A percentile compares a stretch with the other conserved stretches of the same genome.
Conservation (phyloP, 1,140 invertebrate species). For the Bombus breviceps region DNA sequence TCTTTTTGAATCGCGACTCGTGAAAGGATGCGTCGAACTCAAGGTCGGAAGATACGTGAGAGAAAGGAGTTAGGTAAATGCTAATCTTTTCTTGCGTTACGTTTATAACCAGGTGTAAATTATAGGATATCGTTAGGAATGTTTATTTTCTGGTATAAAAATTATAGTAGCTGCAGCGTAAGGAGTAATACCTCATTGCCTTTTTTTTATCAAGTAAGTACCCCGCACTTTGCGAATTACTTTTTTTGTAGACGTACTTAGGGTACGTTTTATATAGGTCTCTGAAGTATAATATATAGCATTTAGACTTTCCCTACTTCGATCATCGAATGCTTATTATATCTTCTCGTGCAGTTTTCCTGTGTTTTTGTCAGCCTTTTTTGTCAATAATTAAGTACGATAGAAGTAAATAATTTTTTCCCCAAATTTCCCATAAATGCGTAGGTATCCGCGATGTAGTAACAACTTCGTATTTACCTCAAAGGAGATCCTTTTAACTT, state of each 20-base stretch:
- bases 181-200: not conserved
- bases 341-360: too few species aligned
- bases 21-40: slow-evolving; percentile 18
- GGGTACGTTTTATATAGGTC: not conserved
- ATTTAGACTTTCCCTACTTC: too few species aligned
- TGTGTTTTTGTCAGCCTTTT: too few species aligned
- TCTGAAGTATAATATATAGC: too few species aligned
- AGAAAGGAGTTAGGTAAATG: not conserved
- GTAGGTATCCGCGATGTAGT: too few species aligned
- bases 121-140: not conserved
- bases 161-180: not conserved
- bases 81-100: not conserved
- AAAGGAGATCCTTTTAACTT: too few species aligned
- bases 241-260: not conserved
- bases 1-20: not conserved
- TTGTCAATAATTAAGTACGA: too few species aligned
- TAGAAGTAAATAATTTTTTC: too few species aligned
- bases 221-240: not conserved
- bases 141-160: not conserved
- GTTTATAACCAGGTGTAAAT: not conserved
- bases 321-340: too few species aligned
- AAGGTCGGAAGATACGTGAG: not conserved
- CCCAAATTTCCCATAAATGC: too few species aligned
- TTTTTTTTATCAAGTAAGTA: not conserved
- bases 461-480: too few species aligned